Evolutionary conservation across 2,113 vertebrate genomes (phyloP).

Genomic region (Engystomops pustulosus): DNA sequence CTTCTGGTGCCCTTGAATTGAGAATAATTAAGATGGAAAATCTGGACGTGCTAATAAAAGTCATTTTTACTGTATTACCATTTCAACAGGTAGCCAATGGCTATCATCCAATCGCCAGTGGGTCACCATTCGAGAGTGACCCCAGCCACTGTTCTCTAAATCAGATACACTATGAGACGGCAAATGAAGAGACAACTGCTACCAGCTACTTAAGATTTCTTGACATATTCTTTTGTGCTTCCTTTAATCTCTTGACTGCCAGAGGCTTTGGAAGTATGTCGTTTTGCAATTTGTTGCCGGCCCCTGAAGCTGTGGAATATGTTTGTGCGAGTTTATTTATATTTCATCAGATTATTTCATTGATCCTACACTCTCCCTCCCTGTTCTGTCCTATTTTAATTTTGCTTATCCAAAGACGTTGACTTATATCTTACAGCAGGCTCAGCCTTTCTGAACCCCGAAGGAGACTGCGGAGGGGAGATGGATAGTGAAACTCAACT

Average conservation of each 20-base stretch:
- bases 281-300: slow-evolving; percentile 44
- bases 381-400: slow-evolving; percentile 56
- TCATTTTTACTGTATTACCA: not conserved
- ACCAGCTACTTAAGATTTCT: slow-evolving; percentile 39
- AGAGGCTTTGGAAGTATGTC: slow-evolving; percentile 50
- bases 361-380: slow-evolving; percentile 36
- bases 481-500: slow-evolving; percentile 97
- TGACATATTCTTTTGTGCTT: slow-evolving; percentile 54
- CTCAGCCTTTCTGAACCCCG: slow-evolving; percentile 96
- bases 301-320: slow-evolving; percentile 42
- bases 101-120: not conserved
- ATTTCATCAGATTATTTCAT: slow-evolving; percentile 57
- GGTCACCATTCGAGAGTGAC: not conserved
- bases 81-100: slow-evolving; percentile 38
- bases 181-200: slow-evolving; percentile 43
- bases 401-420: slow-evolving; percentile 24
- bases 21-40: slow-evolving; percentile 26
- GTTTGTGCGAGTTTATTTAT: slow-evolving; percentile 54
- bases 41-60: slow-evolving; percentile 8
- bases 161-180: slow-evolving; percentile 23
- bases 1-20: slow-evolving; percentile 29
- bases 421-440: slow-evolving; percentile 76
- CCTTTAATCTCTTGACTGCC: slow-evolving; percentile 51
- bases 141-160: slow-evolving; percentile 12
- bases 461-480: slow-evolving; percentile 94